phyloP scores from a whole-genome alignment of 2,797 vertebrate genomes.

The Schizopygopsis pylzovi region DNA sequence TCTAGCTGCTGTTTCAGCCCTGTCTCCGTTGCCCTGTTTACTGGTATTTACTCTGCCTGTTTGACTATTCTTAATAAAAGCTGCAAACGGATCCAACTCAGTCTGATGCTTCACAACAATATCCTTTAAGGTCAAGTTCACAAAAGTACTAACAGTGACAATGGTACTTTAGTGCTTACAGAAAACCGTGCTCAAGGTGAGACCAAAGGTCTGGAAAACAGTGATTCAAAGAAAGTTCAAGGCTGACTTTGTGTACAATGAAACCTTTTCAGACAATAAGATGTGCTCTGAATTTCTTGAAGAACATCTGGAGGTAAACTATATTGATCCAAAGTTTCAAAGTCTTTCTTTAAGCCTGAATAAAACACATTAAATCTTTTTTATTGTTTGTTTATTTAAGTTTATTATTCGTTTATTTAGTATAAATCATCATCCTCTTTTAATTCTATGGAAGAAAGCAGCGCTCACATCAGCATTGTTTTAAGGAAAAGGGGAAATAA shows the following conservation, averaged over 20 bases:
- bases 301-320: conserved; percentile 15
- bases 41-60: too few relatives aligned
- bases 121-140: background rate
- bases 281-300: conserved; percentile 6
- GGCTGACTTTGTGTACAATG: conserved; percentile 10
- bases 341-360: background rate
- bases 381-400: background rate
- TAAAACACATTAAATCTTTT: background rate
- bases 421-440: background rate
- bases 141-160: background rate
- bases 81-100: too few relatives aligned
- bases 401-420: background rate
- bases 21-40: too few relatives aligned
- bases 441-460: too few relatives aligned
- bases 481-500: background rate
- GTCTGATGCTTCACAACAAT: too few relatives aligned
- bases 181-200: conserved; percentile 8
- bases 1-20: too few relatives aligned
- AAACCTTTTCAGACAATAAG: background rate
- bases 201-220: background rate
- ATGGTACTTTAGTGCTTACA: background rate
- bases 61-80: too few relatives aligned
- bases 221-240: background rate
- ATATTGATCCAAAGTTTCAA: background rate
- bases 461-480: background rate